phyloP scores from a whole-genome alignment of 2,113 vertebrate species.

The Anolis sagrei region DNA sequence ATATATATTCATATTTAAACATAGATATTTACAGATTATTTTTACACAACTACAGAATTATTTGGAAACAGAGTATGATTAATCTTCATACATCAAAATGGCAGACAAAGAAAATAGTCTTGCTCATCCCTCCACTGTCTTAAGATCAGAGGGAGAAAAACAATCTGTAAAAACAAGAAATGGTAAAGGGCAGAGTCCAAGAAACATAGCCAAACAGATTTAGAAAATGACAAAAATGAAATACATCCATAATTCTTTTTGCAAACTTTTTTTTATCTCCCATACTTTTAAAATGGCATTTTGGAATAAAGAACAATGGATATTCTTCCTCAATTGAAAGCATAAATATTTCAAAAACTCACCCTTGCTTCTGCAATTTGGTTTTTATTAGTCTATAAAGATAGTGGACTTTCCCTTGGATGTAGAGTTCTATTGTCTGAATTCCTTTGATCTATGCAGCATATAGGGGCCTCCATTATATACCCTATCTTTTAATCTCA shows the following conservation, averaged over 20 bases:
- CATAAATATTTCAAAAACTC: background rate
- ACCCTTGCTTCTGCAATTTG: background rate
- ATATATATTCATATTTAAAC: no score
- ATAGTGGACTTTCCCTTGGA: slow-evolving; percentile 19
- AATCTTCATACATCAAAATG: no score
- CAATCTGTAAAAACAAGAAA: background rate
- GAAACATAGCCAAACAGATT: background rate
- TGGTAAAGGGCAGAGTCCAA: background rate
- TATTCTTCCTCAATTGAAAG: background rate
- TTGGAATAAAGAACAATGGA: background rate
- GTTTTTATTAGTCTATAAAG: background rate
- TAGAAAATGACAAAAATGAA: background rate
- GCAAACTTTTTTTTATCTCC: background rate
- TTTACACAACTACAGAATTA: no score
- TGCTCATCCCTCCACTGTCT: no score
- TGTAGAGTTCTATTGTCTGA: background rate
- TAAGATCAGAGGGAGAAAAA: background rate
- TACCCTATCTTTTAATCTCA: slow-evolving; percentile 42
- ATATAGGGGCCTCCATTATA: slow-evolving; percentile 5
- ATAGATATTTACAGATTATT: no score
- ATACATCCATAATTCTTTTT: background rate
- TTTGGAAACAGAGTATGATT: no score
- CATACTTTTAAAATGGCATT: background rate
- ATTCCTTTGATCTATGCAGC: slow-evolving; percentile 27
- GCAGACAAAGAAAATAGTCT: no score